Evolutionary conservation across 2,888 invertebrate genomes (phyloP).

Genomic region (Thereva nobilitata): DNA sequence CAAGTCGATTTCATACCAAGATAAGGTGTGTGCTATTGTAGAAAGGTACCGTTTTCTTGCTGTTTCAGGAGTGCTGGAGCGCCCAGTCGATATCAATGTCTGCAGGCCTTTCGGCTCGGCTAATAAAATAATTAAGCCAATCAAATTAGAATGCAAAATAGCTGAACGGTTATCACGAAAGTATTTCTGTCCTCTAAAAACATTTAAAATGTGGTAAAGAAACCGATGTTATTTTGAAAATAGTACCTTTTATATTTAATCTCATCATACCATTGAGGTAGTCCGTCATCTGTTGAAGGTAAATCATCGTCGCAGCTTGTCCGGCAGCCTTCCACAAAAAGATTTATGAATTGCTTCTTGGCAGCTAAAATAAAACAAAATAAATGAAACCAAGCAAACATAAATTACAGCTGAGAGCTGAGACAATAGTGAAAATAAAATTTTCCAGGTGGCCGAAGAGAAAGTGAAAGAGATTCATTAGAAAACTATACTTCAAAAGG

Average conservation of each 20-base stretch:
- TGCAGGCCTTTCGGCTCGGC: slow-evolving; percentile 69
- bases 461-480: no score
- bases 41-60: slow-evolving; percentile 74
- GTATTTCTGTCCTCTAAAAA: slow-evolving; percentile 69
- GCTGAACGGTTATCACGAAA: slow-evolving; percentile 68
- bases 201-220: slow-evolving; percentile 1
- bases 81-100: slow-evolving; percentile 68
- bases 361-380: slow-evolving; percentile 30
- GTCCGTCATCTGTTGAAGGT: slow-evolving; percentile 6
- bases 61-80: slow-evolving; percentile 64
- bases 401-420: no score
- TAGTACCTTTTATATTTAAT: slow-evolving; percentile 41
- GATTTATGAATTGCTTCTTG: slow-evolving; percentile 22
- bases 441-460: no score
- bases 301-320: slow-evolving; percentile 37
- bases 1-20: slow-evolving; percentile 76
- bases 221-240: not conserved
- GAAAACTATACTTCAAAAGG: no score
- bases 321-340: slow-evolving; percentile 4
- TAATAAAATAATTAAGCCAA: slow-evolving; percentile 71
- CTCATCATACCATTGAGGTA: slow-evolving; percentile 43
- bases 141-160: slow-evolving; percentile 68
- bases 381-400: not conserved
- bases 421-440: no score
- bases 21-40: slow-evolving; percentile 71